Evolutionary conservation across 2,888 invertebrate species (phyloP).

Genomic region (Ernsta delagoae): DNA sequence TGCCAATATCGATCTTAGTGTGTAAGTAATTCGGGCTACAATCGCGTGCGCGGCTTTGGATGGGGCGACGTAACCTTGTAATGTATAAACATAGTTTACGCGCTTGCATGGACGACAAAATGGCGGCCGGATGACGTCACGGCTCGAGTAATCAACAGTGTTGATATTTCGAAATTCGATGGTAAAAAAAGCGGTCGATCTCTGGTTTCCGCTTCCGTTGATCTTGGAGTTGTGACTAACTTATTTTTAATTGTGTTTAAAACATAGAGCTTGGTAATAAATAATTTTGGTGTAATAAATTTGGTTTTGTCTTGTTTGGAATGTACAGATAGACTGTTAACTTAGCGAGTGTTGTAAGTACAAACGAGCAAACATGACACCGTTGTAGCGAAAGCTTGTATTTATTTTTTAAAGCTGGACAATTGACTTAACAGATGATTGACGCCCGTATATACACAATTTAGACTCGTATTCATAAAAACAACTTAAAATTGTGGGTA

Average conservation of each 20-base stretch:
- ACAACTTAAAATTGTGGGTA: no score
- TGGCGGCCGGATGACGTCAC: conserved; percentile 26
- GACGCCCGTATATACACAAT: no score
- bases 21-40: background rate
- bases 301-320: conserved; percentile 38
- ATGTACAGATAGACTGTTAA: conserved; percentile 19
- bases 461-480: no score
- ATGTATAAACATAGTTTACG: conserved; percentile 15
- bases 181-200: conserved; percentile 56
- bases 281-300: conserved; percentile 30
- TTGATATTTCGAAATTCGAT: conserved; percentile 32
- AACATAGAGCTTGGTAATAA: conserved; percentile 37
- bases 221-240: conserved; percentile 28
- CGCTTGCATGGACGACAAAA: conserved; percentile 21
- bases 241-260: conserved; percentile 12
- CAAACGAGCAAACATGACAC: background rate
- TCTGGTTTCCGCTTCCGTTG: conserved; percentile 47
- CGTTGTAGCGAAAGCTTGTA: background rate
- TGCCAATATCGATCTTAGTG: conserved; percentile 3
- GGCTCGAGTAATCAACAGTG: conserved; percentile 33
- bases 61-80: conserved; percentile 9
- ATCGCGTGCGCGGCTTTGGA: background rate
- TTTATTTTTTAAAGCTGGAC: background rate
- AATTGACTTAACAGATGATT: no score
- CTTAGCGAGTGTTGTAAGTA: no score